A percentile compares a stretch with the other conserved stretches of the same genome.
phyloP scores from a whole-genome alignment of 2,888 invertebrate genomes.

The Cheilosia soror region DNA sequence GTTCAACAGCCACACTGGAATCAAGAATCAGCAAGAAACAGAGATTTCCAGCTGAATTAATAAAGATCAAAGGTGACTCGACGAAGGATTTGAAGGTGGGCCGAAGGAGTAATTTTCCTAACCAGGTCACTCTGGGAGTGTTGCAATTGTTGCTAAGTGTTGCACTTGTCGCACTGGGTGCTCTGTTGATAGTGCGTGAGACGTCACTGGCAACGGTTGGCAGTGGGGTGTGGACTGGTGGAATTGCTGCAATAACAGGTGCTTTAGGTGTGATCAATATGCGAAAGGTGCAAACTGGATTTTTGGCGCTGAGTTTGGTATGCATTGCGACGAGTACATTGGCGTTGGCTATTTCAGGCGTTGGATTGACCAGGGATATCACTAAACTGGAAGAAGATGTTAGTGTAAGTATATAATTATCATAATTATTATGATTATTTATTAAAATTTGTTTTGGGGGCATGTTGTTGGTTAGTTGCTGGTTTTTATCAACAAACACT shows the following conservation, averaged over 20 bases:
- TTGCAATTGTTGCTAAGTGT: slow-evolving; percentile 82
- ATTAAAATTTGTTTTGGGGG: no score
- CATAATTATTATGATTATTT: background rate
- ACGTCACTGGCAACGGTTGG: slow-evolving; percentile 82
- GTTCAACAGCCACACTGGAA: slow-evolving; percentile 79
- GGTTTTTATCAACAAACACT: no score
- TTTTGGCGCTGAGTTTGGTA: slow-evolving; percentile 82
- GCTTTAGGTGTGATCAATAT: slow-evolving; percentile 83
- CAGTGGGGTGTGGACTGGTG: slow-evolving; percentile 83
- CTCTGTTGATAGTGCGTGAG: slow-evolving; percentile 81
- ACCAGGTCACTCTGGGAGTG: slow-evolving; percentile 81
- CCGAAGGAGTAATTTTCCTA: slow-evolving; percentile 80
- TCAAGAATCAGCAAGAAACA: slow-evolving; percentile 82
- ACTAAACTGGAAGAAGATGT: slow-evolving; percentile 80
- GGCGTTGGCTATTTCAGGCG: slow-evolving; percentile 83
- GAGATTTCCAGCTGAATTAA: slow-evolving; percentile 81
- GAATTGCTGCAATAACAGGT: slow-evolving; percentile 82
- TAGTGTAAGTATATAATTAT: slow-evolving; percentile 19
- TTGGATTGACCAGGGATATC: slow-evolving; percentile 82
- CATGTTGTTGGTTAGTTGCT: no score
- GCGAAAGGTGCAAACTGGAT: slow-evolving; percentile 82
- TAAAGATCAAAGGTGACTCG: slow-evolving; percentile 80
- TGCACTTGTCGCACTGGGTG: slow-evolving; percentile 82
- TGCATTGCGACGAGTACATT: slow-evolving; percentile 83
- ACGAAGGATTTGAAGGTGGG: slow-evolving; percentile 77